phyloP scores from a whole-genome alignment of 2,888 invertebrate species.

The Nephrocerus scutellatus region DNA sequence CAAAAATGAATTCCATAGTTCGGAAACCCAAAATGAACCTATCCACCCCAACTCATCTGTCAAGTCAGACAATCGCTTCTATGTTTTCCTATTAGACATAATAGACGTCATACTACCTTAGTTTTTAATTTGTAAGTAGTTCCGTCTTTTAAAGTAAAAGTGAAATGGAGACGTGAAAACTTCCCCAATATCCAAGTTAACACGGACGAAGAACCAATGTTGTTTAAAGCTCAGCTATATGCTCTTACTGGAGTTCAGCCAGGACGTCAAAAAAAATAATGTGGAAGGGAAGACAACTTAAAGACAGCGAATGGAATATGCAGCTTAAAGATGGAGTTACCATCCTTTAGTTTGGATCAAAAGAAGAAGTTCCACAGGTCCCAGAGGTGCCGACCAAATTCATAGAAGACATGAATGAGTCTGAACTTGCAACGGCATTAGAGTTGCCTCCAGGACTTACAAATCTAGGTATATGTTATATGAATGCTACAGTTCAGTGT shows the following conservation, averaged over 20 bases:
- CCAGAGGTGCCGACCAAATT: conserved; percentile 80
- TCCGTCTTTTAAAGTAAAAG: conserved; percentile 71
- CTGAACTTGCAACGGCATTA: conserved; percentile 75
- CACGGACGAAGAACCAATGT: conserved; percentile 84
- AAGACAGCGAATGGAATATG: conserved; percentile 84
- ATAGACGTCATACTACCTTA: too few relatives aligned
- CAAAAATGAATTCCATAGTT: too few relatives aligned
- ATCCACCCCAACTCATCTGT: too few relatives aligned
- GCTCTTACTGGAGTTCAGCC: conserved; percentile 95
- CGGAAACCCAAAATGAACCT: too few relatives aligned
- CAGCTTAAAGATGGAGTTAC: conserved; percentile 79
- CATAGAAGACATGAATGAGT: conserved; percentile 93
- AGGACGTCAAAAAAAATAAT: conserved; percentile 96
- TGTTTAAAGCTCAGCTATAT: conserved; percentile 86
- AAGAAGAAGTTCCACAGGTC: conserved; percentile 82
- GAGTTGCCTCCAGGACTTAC: conserved; percentile 86
- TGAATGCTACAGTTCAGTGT: conserved; percentile 97
- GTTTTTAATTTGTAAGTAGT: too few relatives aligned
- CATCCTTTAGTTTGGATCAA: conserved; percentile 90
- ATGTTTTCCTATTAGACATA: too few relatives aligned
- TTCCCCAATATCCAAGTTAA: conserved; percentile 88
- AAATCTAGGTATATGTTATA: conserved; percentile 96
- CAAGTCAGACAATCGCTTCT: too few relatives aligned
- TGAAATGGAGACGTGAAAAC: conserved; percentile 97
- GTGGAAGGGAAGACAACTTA: conserved; percentile 86